Conservation (phyloP, 2,113 vertebrate species). For the Periophthalmodon schlosseri region DNA sequence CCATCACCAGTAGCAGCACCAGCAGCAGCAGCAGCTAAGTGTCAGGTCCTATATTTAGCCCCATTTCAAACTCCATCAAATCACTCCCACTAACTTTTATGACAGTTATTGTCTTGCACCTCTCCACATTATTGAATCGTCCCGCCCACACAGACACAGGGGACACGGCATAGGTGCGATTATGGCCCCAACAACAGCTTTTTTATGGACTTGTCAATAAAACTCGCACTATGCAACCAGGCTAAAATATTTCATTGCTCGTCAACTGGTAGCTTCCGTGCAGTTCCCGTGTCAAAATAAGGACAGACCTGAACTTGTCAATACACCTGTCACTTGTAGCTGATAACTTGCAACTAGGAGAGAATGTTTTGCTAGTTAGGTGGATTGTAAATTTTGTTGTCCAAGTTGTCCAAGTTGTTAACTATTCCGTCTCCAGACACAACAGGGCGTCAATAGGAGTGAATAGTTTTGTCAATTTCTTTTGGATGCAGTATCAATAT, state of each 20-base stretch:
- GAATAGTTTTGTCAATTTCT: no score
- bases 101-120: constrained; percentile 4
- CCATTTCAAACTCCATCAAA: constrained; percentile 2
- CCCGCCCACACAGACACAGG: not conserved
- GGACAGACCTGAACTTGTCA: not conserved
- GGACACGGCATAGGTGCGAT: not conserved
- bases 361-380: not conserved
- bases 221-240: not conserved
- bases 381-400: not conserved
- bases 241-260: not conserved
- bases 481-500: no score
- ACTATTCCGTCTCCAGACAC: no score
- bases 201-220: not conserved
- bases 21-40: not conserved
- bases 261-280: not conserved
- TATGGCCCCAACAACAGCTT: not conserved
- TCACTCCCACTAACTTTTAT: constrained; percentile 1
- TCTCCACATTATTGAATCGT: constrained; percentile 1
- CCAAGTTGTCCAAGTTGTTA: not conserved
- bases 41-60: constrained; percentile 3
- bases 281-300: not conserved
- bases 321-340: not conserved
- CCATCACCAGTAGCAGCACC: not conserved
- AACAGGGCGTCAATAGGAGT: no score
- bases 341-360: not conserved